These are phyloP conservation scores for Neolamprologus sp. DNA, from an alignment of 2,113 vertebrate species.

Conservation along the genomic window DNA sequence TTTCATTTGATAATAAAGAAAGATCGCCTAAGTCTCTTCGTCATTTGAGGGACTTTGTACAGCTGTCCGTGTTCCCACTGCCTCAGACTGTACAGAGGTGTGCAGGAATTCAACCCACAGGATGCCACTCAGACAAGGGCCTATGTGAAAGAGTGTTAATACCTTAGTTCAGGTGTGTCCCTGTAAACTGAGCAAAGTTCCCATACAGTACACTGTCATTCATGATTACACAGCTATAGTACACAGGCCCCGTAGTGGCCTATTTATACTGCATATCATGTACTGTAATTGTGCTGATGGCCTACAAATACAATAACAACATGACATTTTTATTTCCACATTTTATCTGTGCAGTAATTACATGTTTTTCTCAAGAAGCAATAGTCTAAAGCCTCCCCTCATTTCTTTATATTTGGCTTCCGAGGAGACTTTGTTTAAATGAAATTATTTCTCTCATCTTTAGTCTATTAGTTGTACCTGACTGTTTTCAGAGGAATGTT, in stretches of 20 bases:
- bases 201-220: neutral
- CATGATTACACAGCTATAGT: neutral
- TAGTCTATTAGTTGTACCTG: neutral
- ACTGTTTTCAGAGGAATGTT: neutral
- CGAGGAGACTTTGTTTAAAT: neutral
- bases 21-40: neutral
- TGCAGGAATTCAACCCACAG: slow-evolving; percentile 26
- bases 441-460: neutral
- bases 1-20: neutral
- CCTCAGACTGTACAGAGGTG: slow-evolving; percentile 26
- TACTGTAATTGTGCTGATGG: neutral
- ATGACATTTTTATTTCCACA: neutral
- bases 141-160: neutral
- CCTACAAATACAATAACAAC: neutral
- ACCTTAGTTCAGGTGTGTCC: neutral
- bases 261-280: neutral
- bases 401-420: neutral
- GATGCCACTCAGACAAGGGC: slow-evolving; percentile 4
- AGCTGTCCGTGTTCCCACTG: slow-evolving; percentile 47
- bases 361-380: neutral
- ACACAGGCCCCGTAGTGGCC: neutral
- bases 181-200: neutral
- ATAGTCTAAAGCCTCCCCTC: neutral
- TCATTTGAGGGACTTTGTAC: slow-evolving; percentile 36
- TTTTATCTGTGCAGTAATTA: neutral